These are phyloP conservation scores for Elysia chlorotica DNA, from an alignment of 1,140 invertebrate species.

Conservation along the genomic window DNA sequence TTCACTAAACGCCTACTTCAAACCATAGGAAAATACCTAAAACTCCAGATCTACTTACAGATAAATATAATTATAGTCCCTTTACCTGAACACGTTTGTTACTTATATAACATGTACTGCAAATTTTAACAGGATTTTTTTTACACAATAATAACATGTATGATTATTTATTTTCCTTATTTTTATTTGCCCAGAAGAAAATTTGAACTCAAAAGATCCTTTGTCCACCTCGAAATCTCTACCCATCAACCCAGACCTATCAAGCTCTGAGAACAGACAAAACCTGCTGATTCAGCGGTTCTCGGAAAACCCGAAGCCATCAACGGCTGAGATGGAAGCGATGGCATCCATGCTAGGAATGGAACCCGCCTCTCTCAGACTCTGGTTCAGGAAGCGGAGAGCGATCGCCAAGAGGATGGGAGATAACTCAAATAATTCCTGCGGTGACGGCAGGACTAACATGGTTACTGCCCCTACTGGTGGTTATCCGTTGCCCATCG, in stretches of 20 bases:
- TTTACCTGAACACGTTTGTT: no score
- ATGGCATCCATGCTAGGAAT: constrained; percentile 20
- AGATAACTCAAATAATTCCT: neutral
- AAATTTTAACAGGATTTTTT: no score
- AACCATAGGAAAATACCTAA: no score
- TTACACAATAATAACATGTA: no score
- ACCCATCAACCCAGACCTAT: no score
- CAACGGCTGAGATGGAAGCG: constrained; percentile 14
- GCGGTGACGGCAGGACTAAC: neutral
- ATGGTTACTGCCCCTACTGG: constrained; percentile 18
- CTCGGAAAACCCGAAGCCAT: constrained; percentile 12
- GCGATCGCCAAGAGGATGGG: neutral
- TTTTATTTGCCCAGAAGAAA: constrained; percentile 2
- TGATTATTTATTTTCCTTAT: constrained; percentile 1
- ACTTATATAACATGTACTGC: no score
- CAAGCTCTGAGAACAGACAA: neutral
- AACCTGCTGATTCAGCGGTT: neutral
- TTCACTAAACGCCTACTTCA: no score
- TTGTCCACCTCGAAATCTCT: neutral
- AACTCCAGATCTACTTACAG: no score
- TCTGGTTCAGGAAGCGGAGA: constrained; percentile 24
- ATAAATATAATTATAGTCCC: no score
- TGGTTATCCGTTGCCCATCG: constrained; percentile 31
- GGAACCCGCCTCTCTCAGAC: neutral
- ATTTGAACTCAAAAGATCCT: neutral